A percentile compares a stretch with the other conserved stretches of the same genome.
Conservation (phyloP, 2,888 invertebrate species). For the Drosophila antonietae region DNA sequence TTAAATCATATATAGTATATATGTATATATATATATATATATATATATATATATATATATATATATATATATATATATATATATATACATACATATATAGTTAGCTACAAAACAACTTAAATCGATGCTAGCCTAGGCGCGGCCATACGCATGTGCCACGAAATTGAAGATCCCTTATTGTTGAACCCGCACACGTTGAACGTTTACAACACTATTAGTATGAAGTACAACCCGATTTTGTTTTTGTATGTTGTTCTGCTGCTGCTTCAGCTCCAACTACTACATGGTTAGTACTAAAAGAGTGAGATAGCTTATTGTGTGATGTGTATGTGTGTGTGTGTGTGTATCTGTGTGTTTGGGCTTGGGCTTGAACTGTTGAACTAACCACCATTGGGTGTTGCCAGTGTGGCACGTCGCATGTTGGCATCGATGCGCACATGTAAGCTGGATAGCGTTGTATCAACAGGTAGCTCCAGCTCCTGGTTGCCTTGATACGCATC, state of each 20-base stretch:
- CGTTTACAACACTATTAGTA: conserved; percentile 34
- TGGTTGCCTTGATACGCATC: conserved; percentile 82
- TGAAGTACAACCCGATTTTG: conserved; percentile 38
- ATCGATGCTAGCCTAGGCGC: conserved; percentile 43
- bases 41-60: too few species aligned
- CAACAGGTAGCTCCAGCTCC: conserved; percentile 82
- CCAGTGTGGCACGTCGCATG: conserved; percentile 82
- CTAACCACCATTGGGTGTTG: conserved; percentile 85
- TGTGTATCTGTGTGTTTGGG: conserved; percentile 1
- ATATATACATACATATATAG: conserved; percentile 22
- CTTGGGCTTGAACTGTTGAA: conserved; percentile 37
- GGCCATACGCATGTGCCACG: conserved; percentile 35
- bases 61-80: not conserved
- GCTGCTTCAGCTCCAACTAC: conserved; percentile 25
- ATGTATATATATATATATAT: conserved; percentile 10
- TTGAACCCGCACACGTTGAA: conserved; percentile 53
- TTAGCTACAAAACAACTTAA: conserved; percentile 57
- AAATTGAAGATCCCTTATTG: conserved; percentile 55
- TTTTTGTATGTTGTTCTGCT: not conserved
- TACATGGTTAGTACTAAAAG: conserved; percentile 43
- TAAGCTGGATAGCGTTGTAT: conserved; percentile 83
- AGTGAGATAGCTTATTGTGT: conserved; percentile 42
- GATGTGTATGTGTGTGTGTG: conserved; percentile 17
- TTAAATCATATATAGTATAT: conserved; percentile 41
- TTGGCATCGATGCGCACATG: conserved; percentile 84